Evolutionary conservation across 2,113 vertebrate species (phyloP).

Genomic region (Nyctereutes procyonoides): DNA sequence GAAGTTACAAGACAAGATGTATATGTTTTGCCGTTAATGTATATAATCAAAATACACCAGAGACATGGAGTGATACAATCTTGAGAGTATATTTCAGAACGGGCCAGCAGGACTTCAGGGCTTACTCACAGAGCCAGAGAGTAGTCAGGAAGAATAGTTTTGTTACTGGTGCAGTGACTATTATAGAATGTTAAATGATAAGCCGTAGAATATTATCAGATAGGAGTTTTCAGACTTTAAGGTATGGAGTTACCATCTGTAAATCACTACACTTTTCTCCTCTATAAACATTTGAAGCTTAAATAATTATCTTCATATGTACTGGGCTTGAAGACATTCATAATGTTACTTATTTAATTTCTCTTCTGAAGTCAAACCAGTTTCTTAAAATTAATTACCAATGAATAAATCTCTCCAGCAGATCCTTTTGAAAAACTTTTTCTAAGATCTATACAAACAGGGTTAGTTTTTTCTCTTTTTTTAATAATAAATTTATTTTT

Average conservation of each 20-base stretch:
- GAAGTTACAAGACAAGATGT: constrained; percentile 27
- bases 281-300: constrained; percentile 34
- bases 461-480: background rate
- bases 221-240: constrained; percentile 36
- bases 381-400: constrained; percentile 43
- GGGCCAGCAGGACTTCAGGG: background rate
- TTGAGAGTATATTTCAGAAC: background rate
- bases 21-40: constrained; percentile 14
- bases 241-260: background rate
- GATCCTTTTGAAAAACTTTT: constrained; percentile 34
- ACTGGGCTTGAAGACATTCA: background rate
- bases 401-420: background rate
- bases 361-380: constrained; percentile 47
- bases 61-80: background rate
- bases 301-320: background rate
- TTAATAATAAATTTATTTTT: no score
- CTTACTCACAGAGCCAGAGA: background rate
- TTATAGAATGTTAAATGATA: constrained; percentile 32
- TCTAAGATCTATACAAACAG: background rate
- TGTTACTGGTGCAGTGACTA: background rate
- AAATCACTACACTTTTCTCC: background rate
- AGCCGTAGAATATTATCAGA: background rate
- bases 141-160: background rate
- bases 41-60: background rate
- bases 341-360: constrained; percentile 27